phyloP scores from a whole-genome alignment of 2,797 vertebrate genomes.

The Capromys pilorides region DNA sequence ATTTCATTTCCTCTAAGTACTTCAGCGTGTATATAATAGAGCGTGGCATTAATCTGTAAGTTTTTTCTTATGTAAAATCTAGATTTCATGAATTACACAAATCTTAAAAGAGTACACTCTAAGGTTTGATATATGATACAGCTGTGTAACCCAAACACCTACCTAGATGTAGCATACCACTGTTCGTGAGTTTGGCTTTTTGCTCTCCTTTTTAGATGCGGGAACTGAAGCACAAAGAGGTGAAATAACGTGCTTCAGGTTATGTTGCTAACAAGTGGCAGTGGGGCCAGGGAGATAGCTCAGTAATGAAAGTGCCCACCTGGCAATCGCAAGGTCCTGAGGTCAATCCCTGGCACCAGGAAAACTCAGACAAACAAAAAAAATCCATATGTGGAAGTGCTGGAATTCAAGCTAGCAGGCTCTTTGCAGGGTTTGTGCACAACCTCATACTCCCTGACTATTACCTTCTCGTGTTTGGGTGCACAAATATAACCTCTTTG shows the following conservation, averaged over 20 bases:
- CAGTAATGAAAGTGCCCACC: no score
- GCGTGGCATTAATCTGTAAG: neutral
- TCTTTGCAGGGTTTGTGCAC: neutral
- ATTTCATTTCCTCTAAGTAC: neutral
- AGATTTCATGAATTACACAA: neutral
- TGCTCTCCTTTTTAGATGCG: slow-evolving; percentile 5
- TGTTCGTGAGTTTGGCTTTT: neutral
- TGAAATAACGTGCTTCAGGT: neutral
- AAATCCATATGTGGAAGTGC: neutral
- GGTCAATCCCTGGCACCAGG: no score
- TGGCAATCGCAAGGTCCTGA: no score
- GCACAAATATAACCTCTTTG: neutral
- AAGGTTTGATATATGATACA: slow-evolving; percentile 26
- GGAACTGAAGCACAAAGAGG: neutral
- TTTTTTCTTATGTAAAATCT: slow-evolving; percentile 51
- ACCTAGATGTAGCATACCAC: neutral
- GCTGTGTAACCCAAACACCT: neutral
- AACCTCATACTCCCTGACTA: neutral
- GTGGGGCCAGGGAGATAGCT: no score
- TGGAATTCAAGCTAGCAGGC: neutral
- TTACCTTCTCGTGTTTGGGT: neutral
- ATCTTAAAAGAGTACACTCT: slow-evolving; percentile 34
- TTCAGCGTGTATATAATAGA: slow-evolving; percentile 10
- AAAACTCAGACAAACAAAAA: no score
- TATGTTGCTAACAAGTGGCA: neutral